Evolutionary conservation across 1,140 invertebrate genomes (phyloP).

Genomic region (Eurosta solidaginis): DNA sequence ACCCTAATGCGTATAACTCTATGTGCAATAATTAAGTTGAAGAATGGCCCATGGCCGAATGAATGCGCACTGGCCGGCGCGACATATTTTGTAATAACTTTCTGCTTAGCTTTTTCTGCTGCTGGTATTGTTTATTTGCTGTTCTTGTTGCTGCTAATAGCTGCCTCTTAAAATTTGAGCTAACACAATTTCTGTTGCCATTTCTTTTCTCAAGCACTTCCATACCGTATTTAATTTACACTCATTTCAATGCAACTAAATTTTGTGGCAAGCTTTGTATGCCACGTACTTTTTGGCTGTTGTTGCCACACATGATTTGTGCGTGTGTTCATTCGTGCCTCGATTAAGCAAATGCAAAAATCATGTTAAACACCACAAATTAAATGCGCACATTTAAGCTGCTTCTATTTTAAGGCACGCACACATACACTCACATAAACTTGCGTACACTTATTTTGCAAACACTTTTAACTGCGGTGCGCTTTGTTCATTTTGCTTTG

Average conservation of each 20-base stretch:
- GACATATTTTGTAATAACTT: neutral
- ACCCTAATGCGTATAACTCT: too few relatives aligned
- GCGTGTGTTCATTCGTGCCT: neutral
- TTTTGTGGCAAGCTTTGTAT: neutral
- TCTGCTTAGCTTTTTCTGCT: neutral
- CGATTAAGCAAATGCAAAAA: conserved; percentile 18
- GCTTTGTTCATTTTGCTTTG: neutral
- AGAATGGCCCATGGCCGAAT: neutral
- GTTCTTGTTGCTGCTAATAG: neutral
- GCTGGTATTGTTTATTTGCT: too few relatives aligned
- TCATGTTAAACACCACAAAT: conserved; percentile 18
- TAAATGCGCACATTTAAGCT: neutral
- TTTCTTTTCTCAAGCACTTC: neutral
- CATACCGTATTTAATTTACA: neutral
- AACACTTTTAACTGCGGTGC: neutral
- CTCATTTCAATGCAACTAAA: conserved; percentile 1
- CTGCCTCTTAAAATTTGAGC: neutral
- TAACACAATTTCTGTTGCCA: too few relatives aligned
- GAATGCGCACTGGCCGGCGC: neutral
- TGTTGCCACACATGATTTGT: neutral
- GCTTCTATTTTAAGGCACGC: neutral
- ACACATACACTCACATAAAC: neutral
- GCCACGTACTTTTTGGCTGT: neutral
- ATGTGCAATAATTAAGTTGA: too few relatives aligned
- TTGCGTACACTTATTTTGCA: too few relatives aligned